A percentile compares a stretch with the other conserved stretches of the same genome.
phyloP scores from a whole-genome alignment of 2,888 invertebrate genomes.

The Pristionchus fissidentatus region DNA sequence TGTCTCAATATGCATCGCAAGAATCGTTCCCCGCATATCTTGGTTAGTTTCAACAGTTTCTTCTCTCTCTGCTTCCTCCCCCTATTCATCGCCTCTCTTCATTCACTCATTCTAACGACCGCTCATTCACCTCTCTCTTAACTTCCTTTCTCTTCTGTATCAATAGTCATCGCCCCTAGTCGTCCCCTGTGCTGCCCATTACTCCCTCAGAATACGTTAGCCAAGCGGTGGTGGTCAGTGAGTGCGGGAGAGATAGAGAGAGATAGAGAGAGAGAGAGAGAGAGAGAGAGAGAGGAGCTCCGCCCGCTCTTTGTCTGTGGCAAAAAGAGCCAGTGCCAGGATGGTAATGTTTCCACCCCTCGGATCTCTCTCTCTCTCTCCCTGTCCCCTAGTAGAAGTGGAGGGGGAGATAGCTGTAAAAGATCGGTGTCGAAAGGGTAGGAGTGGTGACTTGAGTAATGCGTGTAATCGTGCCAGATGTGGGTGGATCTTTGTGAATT shows the following conservation, averaged over 20 bases:
- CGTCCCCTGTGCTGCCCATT: not conserved
- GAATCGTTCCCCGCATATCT: too few species aligned
- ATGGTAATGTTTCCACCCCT: conserved; percentile 14
- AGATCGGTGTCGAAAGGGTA: not conserved
- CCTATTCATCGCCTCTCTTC: too few species aligned
- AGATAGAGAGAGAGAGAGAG: not conserved
- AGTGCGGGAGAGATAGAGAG: not conserved
- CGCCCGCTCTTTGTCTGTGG: conserved; percentile 23
- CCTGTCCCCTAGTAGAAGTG: conserved; percentile 27
- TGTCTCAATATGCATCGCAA: too few species aligned
- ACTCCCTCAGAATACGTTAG: conserved; percentile 43
- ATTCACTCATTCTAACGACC: too few species aligned
- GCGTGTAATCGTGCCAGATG: not conserved
- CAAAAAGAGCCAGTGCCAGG: conserved; percentile 7
- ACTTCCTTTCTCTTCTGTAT: too few species aligned
- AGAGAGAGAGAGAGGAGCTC: not conserved
- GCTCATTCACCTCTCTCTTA: too few species aligned
- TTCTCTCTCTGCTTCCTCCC: too few species aligned
- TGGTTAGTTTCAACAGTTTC: too few species aligned
- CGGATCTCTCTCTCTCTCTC: not conserved
- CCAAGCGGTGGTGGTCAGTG: too few species aligned
- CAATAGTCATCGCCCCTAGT: not conserved
- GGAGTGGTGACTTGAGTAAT: conserved; percentile 24
- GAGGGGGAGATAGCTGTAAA: too few species aligned
- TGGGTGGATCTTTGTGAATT: not conserved